A percentile compares a stretch with the other conserved stretches of the same genome.
Conservation (phyloP, 2,113 vertebrate species). For the Periophthalmodon schlosseri region DNA sequence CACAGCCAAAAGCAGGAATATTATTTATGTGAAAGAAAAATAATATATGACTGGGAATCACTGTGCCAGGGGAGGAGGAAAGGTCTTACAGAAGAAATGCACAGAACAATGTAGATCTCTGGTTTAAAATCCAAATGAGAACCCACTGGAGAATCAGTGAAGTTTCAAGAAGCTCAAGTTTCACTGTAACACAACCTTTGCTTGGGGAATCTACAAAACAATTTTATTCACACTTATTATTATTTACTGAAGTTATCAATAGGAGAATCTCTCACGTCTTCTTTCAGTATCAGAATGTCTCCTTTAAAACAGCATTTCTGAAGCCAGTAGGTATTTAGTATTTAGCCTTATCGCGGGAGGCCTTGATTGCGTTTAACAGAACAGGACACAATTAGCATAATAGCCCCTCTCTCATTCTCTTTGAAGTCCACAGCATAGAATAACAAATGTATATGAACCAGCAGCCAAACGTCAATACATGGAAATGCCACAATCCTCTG, state of each 20-base stretch:
- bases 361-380: conserved; percentile 79
- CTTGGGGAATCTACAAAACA: conserved; percentile 7
- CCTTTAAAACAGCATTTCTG: conserved; percentile 47
- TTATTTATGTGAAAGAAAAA: conserved; percentile 63
- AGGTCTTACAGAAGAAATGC: conserved; percentile 48
- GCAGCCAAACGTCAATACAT: conserved; percentile 82
- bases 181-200: conserved; percentile 27
- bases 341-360: conserved; percentile 72
- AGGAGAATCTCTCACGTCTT: background rate
- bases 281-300: conserved; percentile 34
- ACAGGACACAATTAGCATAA: conserved; percentile 82
- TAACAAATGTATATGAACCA: conserved; percentile 81
- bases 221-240: background rate
- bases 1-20: conserved; percentile 51
- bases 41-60: conserved; percentile 51
- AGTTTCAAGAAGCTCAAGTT: conserved; percentile 12
- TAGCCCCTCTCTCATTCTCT: conserved; percentile 78
- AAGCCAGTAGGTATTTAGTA: conserved; percentile 72
- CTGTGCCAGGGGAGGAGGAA: conserved; percentile 32
- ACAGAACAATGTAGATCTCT: conserved; percentile 52
- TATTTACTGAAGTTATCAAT: conserved; percentile 17
- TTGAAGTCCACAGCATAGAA: conserved; percentile 81
- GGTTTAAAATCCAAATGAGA: conserved; percentile 41
- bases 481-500: conserved; percentile 79
- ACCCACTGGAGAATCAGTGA: conserved; percentile 33